Evolutionary conservation across 64 coral and sea anemone genomes (phyloP).

Genomic region (Astreopora myriophthalma): DNA sequence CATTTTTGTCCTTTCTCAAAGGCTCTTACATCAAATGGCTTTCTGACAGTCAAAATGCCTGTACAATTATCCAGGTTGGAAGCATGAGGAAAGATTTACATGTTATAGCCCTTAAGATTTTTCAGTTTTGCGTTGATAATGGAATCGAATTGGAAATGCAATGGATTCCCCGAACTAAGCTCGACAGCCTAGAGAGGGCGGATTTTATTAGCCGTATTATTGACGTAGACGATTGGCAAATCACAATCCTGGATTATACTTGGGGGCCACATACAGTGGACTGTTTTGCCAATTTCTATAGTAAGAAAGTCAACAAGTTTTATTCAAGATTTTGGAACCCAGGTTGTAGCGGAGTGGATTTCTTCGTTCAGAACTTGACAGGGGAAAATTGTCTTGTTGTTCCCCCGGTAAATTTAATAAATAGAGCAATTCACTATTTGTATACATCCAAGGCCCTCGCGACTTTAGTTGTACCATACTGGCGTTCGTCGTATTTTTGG

Average conservation of each 20-base stretch:
- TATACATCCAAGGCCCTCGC: too few relatives aligned
- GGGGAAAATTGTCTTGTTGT: too few relatives aligned
- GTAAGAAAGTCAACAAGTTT: conserved; percentile 13
- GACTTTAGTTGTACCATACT: not conserved
- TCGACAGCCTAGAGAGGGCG: conserved; percentile 54
- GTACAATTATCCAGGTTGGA: conserved; percentile 20
- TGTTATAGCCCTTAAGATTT: conserved; percentile 21
- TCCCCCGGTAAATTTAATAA: not conserved
- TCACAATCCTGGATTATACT: conserved; percentile 5
- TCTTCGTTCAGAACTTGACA: conserved; percentile 20
- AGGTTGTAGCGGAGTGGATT: conserved; percentile 26
- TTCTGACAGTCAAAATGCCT: conserved; percentile 33
- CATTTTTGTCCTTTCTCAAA: not conserved
- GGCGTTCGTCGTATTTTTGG: conserved; percentile 59
- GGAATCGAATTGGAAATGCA: conserved; percentile 1
- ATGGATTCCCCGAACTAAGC: conserved; percentile 42
- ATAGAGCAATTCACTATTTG: not conserved
- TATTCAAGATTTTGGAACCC: conserved; percentile 38
- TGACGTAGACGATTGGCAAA: conserved; percentile 49
- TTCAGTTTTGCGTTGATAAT: conserved; percentile 27
- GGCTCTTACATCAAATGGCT: not conserved
- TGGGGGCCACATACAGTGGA: conserved; percentile 36
- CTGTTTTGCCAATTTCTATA: not conserved
- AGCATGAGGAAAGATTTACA: conserved; percentile 4
- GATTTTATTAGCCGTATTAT: conserved; percentile 42